phyloP scores from a whole-genome alignment of 2,888 invertebrate genomes.

The Priocnemis perturbator region DNA sequence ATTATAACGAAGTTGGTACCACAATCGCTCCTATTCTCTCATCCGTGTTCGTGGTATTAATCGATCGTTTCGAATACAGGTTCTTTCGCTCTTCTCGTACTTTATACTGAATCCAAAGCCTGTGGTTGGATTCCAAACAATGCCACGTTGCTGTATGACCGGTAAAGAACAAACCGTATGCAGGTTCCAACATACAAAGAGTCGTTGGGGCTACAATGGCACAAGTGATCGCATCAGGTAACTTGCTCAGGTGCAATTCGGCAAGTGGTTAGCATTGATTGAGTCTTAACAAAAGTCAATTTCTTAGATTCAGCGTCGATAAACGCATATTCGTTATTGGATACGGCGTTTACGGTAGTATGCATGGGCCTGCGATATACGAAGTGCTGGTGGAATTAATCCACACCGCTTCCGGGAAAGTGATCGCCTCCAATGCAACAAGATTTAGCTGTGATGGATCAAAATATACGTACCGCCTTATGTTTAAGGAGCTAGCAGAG shows the following conservation, averaged over 20 bases:
- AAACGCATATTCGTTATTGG: slow-evolving; percentile 88
- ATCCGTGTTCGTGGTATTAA: not conserved
- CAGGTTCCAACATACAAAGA: slow-evolving; percentile 86
- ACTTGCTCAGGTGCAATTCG: slow-evolving; percentile 10
- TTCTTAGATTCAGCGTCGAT: slow-evolving; percentile 85
- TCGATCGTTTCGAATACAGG: slow-evolving; percentile 58
- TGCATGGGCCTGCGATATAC: slow-evolving; percentile 87
- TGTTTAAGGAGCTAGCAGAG: slow-evolving; percentile 91
- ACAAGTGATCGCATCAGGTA: slow-evolving; percentile 87
- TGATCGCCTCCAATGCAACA: slow-evolving; percentile 85
- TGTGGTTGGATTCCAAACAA: slow-evolving; percentile 82
- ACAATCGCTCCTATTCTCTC: not conserved
- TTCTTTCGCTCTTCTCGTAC: slow-evolving; percentile 84
- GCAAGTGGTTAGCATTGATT: not conserved
- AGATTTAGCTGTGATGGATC: slow-evolving; percentile 88
- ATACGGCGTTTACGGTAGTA: slow-evolving; percentile 89
- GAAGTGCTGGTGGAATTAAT: slow-evolving; percentile 86
- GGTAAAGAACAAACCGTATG: slow-evolving; percentile 87
- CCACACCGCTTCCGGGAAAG: slow-evolving; percentile 84
- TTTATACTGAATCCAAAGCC: slow-evolving; percentile 87
- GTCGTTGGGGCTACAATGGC: slow-evolving; percentile 90
- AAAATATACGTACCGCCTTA: slow-evolving; percentile 85
- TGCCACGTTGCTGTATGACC: slow-evolving; percentile 86
- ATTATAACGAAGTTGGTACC: slow-evolving; percentile 80
- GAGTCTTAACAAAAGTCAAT: not conserved